Evolutionary conservation across 2,888 invertebrate species (phyloP), one percentile per base, ranked within the genome.

Genomic region (Calliphora vomitoria): DNA sequence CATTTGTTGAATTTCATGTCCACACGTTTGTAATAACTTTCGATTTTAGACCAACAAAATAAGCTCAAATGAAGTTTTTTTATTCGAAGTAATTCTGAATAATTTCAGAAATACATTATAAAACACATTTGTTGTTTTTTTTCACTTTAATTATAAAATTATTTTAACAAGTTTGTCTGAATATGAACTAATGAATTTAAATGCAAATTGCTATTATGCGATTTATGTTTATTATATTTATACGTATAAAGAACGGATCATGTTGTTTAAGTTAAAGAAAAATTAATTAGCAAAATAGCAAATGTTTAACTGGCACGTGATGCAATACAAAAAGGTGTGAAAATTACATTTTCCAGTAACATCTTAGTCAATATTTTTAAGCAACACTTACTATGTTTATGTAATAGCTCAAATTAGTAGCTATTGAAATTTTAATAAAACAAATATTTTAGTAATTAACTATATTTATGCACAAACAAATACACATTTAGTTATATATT

Each of bases 231-330:
- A 44, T 44, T 18, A 20, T 3, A n/a, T 25, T 44, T 60, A 8
- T 31, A 60, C 47, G 25, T 5, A 13, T 58, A 44, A 68, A 44
- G 44, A 69, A 68, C 15, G n/a, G 60, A 71, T 71, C 35, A 62
- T n/a, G 8, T 64, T 72, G 41, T 53, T 62, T n/a, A 62, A 62
- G 6, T 50, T 10, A 31, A 53, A 78, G 15, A 47, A 47, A 25
- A 53, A 31, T 4, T 31, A 79, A 79, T 68, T 72, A 55, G 13
- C 18, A n/a, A 18, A 53, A 72, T 44, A 69, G 38, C 11, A 78
- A 78, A 69, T 50, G 62, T 62, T 62, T 50, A 64, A 71, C 41
- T 66, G 38, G 76, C 75, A 82, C 58, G 76, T 76, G 60, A 82
- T 60, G 35, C 47, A 60, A 68, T 4, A 53, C 8, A 25, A 53